Percentiles rank a stretch among this genome's conserved stretches.
These are phyloP conservation scores for Glossophaga mutica DNA, from an alignment of 2,797 vertebrate genomes.

Conservation along the genomic window DNA sequence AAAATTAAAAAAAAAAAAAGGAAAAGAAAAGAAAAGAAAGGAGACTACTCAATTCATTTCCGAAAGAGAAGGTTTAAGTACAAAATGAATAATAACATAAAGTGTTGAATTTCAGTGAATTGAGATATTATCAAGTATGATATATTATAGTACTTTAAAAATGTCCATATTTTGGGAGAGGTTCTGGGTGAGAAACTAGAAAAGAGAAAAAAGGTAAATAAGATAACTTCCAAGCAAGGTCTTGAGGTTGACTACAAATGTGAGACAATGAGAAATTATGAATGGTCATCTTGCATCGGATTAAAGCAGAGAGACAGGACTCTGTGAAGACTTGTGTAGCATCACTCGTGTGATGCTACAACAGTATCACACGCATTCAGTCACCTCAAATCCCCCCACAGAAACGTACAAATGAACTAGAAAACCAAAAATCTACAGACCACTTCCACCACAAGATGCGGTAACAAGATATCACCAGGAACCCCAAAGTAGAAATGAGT, in stretches of 20 bases:
- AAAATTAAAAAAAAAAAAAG: no score
- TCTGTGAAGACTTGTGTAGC: not conserved
- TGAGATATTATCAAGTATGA: not conserved
- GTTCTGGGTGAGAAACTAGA: not conserved
- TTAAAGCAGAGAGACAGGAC: not conserved
- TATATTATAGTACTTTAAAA: not conserved
- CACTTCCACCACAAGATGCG: not conserved
- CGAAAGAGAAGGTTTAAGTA: not conserved
- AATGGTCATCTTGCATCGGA: not conserved
- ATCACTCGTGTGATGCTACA: no score
- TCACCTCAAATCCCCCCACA: not conserved
- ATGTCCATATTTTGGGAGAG: not conserved
- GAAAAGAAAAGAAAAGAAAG: no score
- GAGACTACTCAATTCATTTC: constrained; percentile 8
- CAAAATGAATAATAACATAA: constrained; percentile 1
- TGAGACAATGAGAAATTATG: not conserved
- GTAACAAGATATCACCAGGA: not conserved
- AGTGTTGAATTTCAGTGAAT: not conserved
- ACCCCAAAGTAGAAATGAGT: not conserved
- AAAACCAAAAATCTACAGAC: not conserved
- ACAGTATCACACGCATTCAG: not conserved
- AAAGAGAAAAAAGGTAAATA: not conserved
- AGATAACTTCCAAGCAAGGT: not conserved
- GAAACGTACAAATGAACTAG: not conserved
- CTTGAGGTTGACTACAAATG: not conserved